Evolutionary conservation across 2,797 vertebrate genomes (phyloP).

Genomic region (Ptychobarbus kaznakovi): DNA sequence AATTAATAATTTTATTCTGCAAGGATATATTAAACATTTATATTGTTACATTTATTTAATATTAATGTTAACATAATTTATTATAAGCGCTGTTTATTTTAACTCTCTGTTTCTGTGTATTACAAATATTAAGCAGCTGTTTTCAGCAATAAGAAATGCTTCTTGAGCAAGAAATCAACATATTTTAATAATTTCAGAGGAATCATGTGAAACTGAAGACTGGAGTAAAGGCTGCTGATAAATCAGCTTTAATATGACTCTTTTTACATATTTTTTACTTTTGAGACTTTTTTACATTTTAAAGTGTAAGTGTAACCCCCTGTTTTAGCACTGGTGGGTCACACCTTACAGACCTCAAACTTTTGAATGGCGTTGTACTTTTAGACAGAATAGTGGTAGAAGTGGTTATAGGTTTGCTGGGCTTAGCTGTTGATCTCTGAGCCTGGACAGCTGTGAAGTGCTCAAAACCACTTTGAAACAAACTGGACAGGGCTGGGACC

Average conservation of each 20-base stretch:
- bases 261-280: background rate
- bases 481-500: background rate
- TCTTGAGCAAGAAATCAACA: background rate
- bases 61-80: background rate
- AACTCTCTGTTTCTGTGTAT: no score
- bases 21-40: no score
- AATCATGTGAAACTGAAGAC: background rate
- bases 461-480: background rate
- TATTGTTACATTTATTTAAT: background rate
- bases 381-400: background rate
- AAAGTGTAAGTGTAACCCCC: no score
- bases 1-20: background rate
- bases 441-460: background rate
- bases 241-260: background rate
- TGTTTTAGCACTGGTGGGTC: no score
- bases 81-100: background rate
- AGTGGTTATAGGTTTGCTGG: background rate
- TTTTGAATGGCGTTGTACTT: background rate
- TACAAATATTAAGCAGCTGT: background rate
- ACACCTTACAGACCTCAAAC: background rate
- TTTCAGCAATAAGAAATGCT: background rate
- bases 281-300: background rate
- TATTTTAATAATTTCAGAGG: background rate
- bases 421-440: background rate
- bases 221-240: background rate